These are phyloP conservation scores for Trachythela sp. DNA, from an alignment of 64 coral and sea anemone genomes.

Conservation along the genomic window DNA sequence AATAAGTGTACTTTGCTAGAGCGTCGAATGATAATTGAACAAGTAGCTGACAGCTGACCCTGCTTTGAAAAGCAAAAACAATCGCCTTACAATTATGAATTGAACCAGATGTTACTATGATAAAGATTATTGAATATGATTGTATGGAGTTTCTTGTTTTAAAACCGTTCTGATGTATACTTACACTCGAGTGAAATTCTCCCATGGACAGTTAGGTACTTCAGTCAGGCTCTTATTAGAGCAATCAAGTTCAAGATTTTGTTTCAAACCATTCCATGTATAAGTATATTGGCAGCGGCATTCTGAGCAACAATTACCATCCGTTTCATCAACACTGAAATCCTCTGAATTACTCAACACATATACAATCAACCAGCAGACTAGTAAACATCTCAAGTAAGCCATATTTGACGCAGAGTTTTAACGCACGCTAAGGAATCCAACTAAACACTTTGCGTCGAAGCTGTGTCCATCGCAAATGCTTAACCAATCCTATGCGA, in stretches of 20 bases:
- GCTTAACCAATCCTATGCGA: neutral
- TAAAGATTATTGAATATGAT: neutral
- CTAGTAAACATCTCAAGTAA: neutral
- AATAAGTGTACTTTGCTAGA: neutral
- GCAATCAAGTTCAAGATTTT: neutral
- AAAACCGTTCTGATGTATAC: neutral
- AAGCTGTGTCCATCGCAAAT: neutral
- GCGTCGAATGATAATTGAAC: neutral
- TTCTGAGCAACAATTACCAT: neutral
- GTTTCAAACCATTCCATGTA: neutral
- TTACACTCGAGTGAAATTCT: neutral
- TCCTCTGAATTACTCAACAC: neutral
- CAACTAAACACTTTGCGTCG: neutral
- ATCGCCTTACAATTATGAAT: constrained; percentile 2
- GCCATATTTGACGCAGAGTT: neutral
- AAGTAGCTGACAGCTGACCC: constrained; percentile 11
- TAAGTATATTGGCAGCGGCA: neutral
- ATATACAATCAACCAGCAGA: neutral
- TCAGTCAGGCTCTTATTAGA: neutral
- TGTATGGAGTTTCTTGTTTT: neutral
- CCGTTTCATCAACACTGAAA: neutral
- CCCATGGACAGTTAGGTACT: neutral
- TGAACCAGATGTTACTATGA: constrained; percentile 14
- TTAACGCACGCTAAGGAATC: neutral
- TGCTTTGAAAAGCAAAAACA: neutral